Conservation (phyloP, 1,140 invertebrate genomes). For the Bicyclus anynana region DNA sequence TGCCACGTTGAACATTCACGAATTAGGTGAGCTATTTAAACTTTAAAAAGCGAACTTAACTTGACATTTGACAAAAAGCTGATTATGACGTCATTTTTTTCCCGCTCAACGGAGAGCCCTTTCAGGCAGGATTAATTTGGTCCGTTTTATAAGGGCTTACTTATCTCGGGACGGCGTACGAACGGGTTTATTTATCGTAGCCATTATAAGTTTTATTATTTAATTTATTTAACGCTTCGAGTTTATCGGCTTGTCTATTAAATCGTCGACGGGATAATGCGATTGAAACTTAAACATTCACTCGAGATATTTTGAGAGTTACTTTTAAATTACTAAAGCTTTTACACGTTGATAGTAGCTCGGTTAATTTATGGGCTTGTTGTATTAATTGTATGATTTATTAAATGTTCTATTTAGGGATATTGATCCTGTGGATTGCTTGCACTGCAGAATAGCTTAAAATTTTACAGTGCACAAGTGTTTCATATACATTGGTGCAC, state of each 20-base stretch:
- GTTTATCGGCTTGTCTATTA: constrained; percentile 73
- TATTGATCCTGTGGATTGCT: too few species aligned
- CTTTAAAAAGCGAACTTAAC: constrained; percentile 64
- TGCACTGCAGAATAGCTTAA: too few species aligned
- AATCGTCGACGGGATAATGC: constrained; percentile 64
- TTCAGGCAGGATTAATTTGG: constrained; percentile 73
- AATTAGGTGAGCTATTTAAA: constrained; percentile 61
- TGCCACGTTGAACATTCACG: constrained; percentile 25
- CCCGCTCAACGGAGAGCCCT: constrained; percentile 45
- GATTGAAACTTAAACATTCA: constrained; percentile 67
- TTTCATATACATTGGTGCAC: too few species aligned
- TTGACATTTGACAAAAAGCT: constrained; percentile 76
- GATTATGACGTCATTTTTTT: constrained; percentile 75
- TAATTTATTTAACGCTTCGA: constrained; percentile 74
- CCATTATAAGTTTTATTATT: constrained; percentile 77
- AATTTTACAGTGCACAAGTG: too few species aligned
- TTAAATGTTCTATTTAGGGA: too few species aligned
- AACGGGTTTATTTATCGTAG: constrained; percentile 70
- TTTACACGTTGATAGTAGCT: not conserved
- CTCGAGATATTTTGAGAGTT: constrained; percentile 43
- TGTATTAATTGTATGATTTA: too few species aligned
- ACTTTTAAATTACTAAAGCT: constrained; percentile 11
- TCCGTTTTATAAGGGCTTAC: constrained; percentile 72
- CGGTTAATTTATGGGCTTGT: too few species aligned
- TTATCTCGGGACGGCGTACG: constrained; percentile 63